Conservation (phyloP, 2,888 invertebrate genomes). For the Diogma glabrata region DNA sequence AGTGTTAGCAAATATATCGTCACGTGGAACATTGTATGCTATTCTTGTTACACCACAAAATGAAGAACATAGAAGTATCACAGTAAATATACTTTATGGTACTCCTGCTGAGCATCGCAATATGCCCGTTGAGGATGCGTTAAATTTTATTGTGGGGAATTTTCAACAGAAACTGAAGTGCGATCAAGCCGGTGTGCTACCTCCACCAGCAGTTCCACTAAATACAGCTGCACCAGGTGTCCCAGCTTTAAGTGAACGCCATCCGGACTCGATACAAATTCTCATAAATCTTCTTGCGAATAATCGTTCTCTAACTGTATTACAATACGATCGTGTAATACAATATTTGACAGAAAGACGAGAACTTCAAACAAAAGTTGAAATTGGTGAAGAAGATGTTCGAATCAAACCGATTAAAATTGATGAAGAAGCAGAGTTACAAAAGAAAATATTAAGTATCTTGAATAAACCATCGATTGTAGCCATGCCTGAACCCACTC, state of each 20-base stretch:
- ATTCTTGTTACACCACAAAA: slow-evolving; percentile 78
- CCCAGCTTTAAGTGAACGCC: slow-evolving; percentile 37
- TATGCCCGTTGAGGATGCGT: slow-evolving; percentile 88
- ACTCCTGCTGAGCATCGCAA: slow-evolving; percentile 85
- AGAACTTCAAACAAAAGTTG: slow-evolving; percentile 61
- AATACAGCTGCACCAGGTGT: slow-evolving; percentile 37
- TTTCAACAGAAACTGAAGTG: slow-evolving; percentile 49
- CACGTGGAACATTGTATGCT: slow-evolving; percentile 80
- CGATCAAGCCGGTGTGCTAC: slow-evolving; percentile 23
- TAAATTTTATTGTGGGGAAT: slow-evolving; percentile 63
- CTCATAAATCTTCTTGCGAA: slow-evolving; percentile 71
- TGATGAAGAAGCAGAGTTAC: slow-evolving; percentile 32
- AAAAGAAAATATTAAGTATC: slow-evolving; percentile 34
- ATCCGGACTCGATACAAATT: slow-evolving; percentile 55
- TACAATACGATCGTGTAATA: slow-evolving; percentile 69
- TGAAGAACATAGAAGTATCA: slow-evolving; percentile 74
- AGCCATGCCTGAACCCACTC: slow-evolving; percentile 12
- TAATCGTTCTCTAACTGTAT: slow-evolving; percentile 61
- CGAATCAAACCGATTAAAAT: slow-evolving; percentile 16
- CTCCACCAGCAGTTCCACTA: slow-evolving; percentile 22
- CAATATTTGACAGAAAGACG: slow-evolving; percentile 59
- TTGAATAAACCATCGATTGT: slow-evolving; percentile 34
- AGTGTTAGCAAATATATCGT: slow-evolving; percentile 76
- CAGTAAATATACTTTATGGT: slow-evolving; percentile 82
- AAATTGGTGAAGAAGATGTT: slow-evolving; percentile 50